Evolutionary conservation across 1,140 invertebrate genomes (phyloP), one percentile per base, ranked within the genome.

Genomic region (Microplitis demolitor): DNA sequence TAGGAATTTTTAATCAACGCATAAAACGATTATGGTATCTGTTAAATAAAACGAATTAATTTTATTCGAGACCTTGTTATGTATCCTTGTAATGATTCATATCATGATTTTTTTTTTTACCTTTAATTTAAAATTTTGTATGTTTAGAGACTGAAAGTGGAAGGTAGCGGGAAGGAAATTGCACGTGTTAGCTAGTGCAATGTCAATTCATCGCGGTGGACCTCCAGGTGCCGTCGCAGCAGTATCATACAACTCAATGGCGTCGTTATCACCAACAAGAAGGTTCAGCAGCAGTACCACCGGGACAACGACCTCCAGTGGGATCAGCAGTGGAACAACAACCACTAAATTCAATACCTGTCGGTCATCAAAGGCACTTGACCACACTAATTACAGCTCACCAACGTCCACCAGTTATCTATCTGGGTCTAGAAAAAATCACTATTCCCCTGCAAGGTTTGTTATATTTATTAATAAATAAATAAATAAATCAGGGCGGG

Each of bases 211-310:
- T 78, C 79, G 81, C 71, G 80, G 84, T 33, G 82, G 79, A 66
- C 82, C 84, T 76, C 75, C 83, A 71, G 85, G 83, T 72, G 80
- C 84, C 74, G 84, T 87, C 71, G 83, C 85, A 72, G 79, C 85
- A 73, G 79, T 85, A 13, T 83, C 81, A 31, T 86, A 83, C 73
- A 85, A 79, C 66, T 76, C 83, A 71, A 87, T 87, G 83, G 79
- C 83, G 56, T 80, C 85, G 16, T 76, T 86, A 37, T 86, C 84
- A 62, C 84, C 85, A 4, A 83, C 73, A 68, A 78, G 83, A 31
- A 79, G 84, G 67, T 84, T 79, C 64, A 77, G 76, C 72, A 78
- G 75, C 58, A 69, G 75, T 70, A 74, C 72, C 67, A 74, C 76
- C 60, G 75, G 75, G 31, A 76, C 74, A 53, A 74, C 76, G 60